Percentiles rank a stretch among this genome's conserved stretches.
Conservation (phyloP, 2,113 vertebrate genomes). For the Antechinus flavipes region DNA sequence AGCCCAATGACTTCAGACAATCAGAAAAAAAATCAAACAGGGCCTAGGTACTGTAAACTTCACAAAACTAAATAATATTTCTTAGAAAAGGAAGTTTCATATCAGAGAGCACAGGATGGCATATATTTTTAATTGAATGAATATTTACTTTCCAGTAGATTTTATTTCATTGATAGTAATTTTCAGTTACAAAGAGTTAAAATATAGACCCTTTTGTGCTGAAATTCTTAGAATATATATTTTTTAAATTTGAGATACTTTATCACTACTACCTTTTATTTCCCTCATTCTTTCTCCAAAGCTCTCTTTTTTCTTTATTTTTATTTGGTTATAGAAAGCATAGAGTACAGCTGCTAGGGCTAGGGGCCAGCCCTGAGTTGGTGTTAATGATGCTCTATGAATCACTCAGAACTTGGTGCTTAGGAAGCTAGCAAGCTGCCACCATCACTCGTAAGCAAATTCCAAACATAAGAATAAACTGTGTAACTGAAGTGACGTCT, state of each 20-base stretch:
- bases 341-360: conserved; percentile 28
- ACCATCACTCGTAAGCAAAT: conserved; percentile 33
- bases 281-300: neutral
- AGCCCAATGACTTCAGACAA: neutral
- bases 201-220: conserved; percentile 30
- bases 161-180: conserved; percentile 35
- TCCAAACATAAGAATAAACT: conserved; percentile 36
- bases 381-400: conserved; percentile 17
- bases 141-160: neutral
- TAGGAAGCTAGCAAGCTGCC: conserved; percentile 31
- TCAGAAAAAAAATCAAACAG: neutral
- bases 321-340: conserved; percentile 37
- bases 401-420: conserved; percentile 36
- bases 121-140: conserved; percentile 21
- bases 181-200: neutral
- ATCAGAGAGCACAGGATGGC: conserved; percentile 10
- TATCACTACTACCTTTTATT: neutral
- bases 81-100: conserved; percentile 30
- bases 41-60: conserved; percentile 6
- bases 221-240: conserved; percentile 28
- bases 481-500: conserved; percentile 28
- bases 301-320: neutral
- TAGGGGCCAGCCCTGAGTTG: neutral
- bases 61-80: conserved; percentile 36
- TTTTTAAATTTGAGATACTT: conserved; percentile 31